Base-by-base conservation (phyloP, 2,888 invertebrate genomes). In the Resseliella maxima region DNA sequence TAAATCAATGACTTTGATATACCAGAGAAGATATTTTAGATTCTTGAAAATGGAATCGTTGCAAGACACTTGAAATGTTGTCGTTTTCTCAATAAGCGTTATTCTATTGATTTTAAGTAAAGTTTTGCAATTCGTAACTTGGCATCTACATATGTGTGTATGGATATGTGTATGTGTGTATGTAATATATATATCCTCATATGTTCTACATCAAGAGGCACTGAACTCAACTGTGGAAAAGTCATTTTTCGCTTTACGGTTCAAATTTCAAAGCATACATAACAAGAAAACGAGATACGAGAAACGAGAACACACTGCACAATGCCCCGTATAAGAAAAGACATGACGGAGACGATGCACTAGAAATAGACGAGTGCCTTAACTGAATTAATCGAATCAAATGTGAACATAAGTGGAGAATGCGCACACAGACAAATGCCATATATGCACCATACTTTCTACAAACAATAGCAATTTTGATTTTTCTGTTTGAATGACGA, bases 341-440 rank as follows among this genome's bases (percentile, higher is more conserved):
- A 50, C 50, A 50, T 12, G 2, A 50, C 50, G 2, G n/a, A n/a
- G n/a, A n/a, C 12, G 46, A 50, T 50, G 46, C 46, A 50, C 41
- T 41, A 41, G 41, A 50, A 18, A 50, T 15, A 8, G 41, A 41
- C 41, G 12, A 50, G 46, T 18, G 72, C 31, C 72, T 72, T n/a
- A n/a, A 72, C 21, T 72, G 72, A 31, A 72, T 72, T 72, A 72
- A 72, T 31, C 72, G 72, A 72, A 72, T 31, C 31, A 35, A 72
- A 72, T 31, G 31, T 72, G n/a, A 15, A 31, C 10, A n/a, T 72
- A 72, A 1, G 15, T 31, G 31, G 72, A 31, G n/a, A 72, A 72
- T 72, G 59, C n/a, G 50, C n/a, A 59, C 1, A n/a, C n/a, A n/a
- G n/a, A n/a, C n/a, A 3, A 1, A 24, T 59, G 15, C 24, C 41